Evolutionary conservation across 2,888 invertebrate genomes (phyloP), one percentile per base, ranked within the genome.

Genomic region (Pristionchus entomophagus): DNA sequence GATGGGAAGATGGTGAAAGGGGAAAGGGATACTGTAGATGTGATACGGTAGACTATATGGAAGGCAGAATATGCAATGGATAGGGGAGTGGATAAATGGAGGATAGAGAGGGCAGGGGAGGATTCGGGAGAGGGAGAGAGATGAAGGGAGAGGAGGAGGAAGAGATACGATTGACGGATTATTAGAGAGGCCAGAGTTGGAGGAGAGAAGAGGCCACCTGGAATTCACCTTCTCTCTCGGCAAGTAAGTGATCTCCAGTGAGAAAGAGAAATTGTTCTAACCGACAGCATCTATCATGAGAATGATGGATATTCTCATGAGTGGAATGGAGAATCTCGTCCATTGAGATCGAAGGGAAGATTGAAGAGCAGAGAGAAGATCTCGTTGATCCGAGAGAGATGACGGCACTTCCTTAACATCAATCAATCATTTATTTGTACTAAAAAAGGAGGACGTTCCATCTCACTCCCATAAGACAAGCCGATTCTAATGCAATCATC

Each of bases 321-420:
- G 81, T 3, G 88, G 82, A 65, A 90, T 81, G 73, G 92, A 88
- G 86, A 92, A 92, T 62, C 88, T 88, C 12, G 91, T 91, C 91
- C 91, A 91, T 1, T 88, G 89, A 26, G 87, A 84, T 3, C 91
- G 88, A 17, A 91, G 87, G 0, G 88, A 77, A 3, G 88, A 84
- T 84, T 91, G 91, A 38, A 91, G 88, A 14, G 87, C 85, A 17
- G 69, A 84, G 87, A 91, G 51, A 5, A 85, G 77, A 29, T 22
- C 35, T 17, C 73, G 73, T 26, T 85, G 85, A n/a, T 85, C 85
- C 10, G 51, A 19, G 2, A 45, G 32, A 45, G 85, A 77, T 10
- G 8, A 17, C 0, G 85, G 85, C 26, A 85, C 29, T 38, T 85
- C 85, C 85, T 45, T 45, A 45, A 45, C 45, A 45, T 10, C 45